Evolutionary conservation across 2,113 vertebrate genomes (phyloP), one percentile per base, ranked within the genome.

Genomic region (Macroglossus sobrinus): DNA sequence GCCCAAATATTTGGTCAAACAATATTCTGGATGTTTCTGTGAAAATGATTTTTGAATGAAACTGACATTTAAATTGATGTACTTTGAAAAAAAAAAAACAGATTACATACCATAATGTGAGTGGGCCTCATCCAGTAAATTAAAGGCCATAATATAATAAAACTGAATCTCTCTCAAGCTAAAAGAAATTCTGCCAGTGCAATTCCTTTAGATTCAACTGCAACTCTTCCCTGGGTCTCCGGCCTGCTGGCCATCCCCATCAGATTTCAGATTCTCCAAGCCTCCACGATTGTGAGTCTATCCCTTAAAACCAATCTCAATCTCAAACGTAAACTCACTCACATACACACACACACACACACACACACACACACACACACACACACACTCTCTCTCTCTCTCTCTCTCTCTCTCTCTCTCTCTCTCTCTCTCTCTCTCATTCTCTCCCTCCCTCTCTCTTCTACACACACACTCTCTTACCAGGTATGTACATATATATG

Each of bases 1-100:
- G 19, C 10, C 35, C 84, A 94, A n/a, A 71, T 76, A 72, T 50
- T 86, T 94, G 21, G n/a, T 94, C 79, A 95, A 94, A 89, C 12
- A 72, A 16, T 92, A 71, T 74, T 96, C 16, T 59, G 64, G 33
- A 71, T 59, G 5, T 76, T 96, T 94, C 71, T 91, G 33, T 47
- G 26, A 68, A 89, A 9, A n/a, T 84, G 10, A 21, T 59, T 72
- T 74, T 89, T 40, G 14, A 14, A 71, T 86, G n/a, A 84, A 24
- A 76, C 3, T 81, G 59, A 53, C 30, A 69, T 47, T 92, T 94
- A 91, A 93, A 89, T 50, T 18, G 10, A n/a, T 22, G 15, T n/a
- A 59, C 40, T 80, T 59, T 45, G 5, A 5, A 5, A 24, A 57
- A 22, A 87, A 71, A 69, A 81, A 75, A 85, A 53, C 5, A 89